phyloP scores from a whole-genome alignment of 2,113 vertebrate species.

The Toxotes chatareus region DNA sequence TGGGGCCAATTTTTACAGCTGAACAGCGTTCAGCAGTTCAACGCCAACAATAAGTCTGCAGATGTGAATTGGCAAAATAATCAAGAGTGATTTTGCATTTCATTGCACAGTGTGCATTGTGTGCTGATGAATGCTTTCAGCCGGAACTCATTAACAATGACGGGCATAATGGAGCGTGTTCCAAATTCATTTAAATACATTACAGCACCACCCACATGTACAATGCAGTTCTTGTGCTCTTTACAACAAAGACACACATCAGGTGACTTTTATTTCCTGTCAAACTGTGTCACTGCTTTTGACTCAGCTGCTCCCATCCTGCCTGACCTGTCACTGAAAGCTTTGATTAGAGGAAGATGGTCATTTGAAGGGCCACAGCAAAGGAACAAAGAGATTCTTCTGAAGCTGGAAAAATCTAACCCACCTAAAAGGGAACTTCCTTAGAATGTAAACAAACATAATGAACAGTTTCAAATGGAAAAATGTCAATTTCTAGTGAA shows the following conservation, averaged over 20 bases:
- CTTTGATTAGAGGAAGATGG: not conserved
- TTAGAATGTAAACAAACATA: conserved; percentile 14
- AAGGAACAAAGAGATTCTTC: not conserved
- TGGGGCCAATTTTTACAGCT: conserved; percentile 5
- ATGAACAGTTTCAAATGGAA: conserved; percentile 11
- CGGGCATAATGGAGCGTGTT: conserved; percentile 18
- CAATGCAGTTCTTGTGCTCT: not conserved
- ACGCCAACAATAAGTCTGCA: conserved; percentile 9
- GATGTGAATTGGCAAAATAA: conserved; percentile 31
- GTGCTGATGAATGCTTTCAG: conserved; percentile 30
- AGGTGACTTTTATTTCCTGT: conserved; percentile 3
- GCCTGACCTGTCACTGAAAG: conserved; percentile 12
- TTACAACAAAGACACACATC: conserved; percentile 25
- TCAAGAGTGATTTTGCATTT: conserved; percentile 34
- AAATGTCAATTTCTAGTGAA: conserved; percentile 27
- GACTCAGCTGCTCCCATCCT: not conserved
- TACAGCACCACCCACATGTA: not conserved
- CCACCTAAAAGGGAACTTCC: not conserved
- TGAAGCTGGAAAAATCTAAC: not conserved
- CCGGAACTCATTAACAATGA: conserved; percentile 27
- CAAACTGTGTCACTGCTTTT: not conserved
- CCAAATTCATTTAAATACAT: conserved; percentile 27
- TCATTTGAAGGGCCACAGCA: conserved; percentile 2
- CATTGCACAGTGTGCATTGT: conserved; percentile 12
- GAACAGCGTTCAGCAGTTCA: conserved; percentile 8